phyloP scores from a whole-genome alignment of 2,113 vertebrate genomes.

The Indicator indicator region DNA sequence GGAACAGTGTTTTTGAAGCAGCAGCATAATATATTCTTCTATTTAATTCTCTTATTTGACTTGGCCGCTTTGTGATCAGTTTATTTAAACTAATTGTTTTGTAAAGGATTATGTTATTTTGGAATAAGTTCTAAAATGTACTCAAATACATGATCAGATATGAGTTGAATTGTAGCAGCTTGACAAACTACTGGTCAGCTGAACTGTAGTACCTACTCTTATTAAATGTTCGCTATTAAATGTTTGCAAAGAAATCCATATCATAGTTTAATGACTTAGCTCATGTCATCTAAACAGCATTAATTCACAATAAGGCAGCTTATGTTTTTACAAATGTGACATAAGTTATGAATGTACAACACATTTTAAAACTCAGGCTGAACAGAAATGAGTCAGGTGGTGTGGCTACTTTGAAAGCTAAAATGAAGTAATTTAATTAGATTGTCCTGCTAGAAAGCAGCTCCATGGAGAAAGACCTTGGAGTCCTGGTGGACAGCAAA shows the following conservation, averaged over 20 bases:
- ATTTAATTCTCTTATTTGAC: not conserved
- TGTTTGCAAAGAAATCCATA: not conserved
- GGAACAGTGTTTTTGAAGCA: not conserved
- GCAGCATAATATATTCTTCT: not conserved
- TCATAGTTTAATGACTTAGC: not conserved
- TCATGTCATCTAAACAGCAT: not conserved
- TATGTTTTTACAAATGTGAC: not conserved
- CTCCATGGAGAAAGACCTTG: too few species aligned
- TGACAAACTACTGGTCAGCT: not conserved
- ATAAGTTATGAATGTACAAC: not conserved
- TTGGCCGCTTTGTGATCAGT: not conserved
- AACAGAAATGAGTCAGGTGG: not conserved
- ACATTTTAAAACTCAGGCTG: not conserved
- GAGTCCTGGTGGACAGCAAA: too few species aligned
- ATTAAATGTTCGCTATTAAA: not conserved
- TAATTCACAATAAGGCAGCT: not conserved
- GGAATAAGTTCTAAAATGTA: not conserved
- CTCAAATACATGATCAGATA: not conserved
- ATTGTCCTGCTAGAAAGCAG: too few species aligned
- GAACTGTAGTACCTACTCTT: not conserved
- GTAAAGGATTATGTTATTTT: not conserved
- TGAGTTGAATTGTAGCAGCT: not conserved
- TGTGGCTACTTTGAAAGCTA: not conserved
- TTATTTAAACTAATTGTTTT: not conserved
- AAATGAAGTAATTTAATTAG: not conserved